These are phyloP conservation scores for Thamnaconus septentrionalis DNA, from an alignment of 2,113 vertebrate species.

Conservation along the genomic window DNA sequence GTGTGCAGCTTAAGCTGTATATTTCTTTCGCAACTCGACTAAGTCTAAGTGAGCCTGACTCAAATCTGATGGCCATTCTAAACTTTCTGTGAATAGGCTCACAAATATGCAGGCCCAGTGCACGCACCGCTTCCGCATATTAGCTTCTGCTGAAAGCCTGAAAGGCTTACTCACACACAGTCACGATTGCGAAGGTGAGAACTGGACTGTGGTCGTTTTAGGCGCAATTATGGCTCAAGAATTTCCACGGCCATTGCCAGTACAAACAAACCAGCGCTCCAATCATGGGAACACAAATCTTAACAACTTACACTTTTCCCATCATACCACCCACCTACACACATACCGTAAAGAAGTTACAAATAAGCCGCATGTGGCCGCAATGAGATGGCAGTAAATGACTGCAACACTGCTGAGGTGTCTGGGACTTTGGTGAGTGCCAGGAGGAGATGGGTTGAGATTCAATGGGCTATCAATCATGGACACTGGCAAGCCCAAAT, in stretches of 20 bases:
- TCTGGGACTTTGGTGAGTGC: conserved; percentile 12
- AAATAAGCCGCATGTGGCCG: conserved; percentile 20
- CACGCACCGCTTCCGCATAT: no score
- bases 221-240: not conserved
- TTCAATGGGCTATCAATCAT: conserved; percentile 30
- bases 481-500: not conserved
- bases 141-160: no score
- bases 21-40: no score
- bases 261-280: conserved; percentile 23
- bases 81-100: no score
- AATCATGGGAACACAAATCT: conserved; percentile 17
- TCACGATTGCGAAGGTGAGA: no score
- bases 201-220: no score
- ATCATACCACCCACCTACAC: conserved; percentile 37
- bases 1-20: no score
- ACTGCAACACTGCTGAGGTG: conserved; percentile 33
- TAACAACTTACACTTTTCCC: conserved; percentile 12
- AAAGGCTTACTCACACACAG: no score
- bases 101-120: no score
- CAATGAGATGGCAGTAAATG: conserved; percentile 38
- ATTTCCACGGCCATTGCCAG: conserved; percentile 14
- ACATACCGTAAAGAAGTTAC: conserved; percentile 22
- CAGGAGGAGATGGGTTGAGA: not conserved
- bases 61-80: no score
- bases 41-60: no score